These are phyloP conservation scores for Drosophila pseudotakahashii DNA, from an alignment of 2,888 invertebrate genomes.

Conservation along the genomic window DNA sequence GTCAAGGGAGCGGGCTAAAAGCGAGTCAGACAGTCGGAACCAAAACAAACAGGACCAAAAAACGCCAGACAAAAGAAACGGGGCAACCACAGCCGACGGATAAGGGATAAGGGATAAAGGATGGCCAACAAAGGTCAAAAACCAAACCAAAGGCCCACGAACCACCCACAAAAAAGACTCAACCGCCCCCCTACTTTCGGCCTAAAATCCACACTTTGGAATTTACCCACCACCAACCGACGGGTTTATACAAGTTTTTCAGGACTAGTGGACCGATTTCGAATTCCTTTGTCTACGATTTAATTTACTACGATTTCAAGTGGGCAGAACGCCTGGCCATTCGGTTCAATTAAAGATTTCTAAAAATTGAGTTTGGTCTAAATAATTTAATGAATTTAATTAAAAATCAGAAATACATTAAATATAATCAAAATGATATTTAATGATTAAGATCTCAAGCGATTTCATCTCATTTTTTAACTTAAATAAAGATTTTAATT, in stretches of 20 bases:
- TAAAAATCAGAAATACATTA: no score
- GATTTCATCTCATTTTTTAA: no score
- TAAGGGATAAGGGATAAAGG: conserved; percentile 17
- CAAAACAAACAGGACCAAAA: conserved; percentile 40
- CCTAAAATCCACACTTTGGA: conserved; percentile 1
- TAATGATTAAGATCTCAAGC: no score
- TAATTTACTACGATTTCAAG: conserved; percentile 17
- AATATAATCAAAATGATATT: no score
- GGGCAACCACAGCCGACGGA: conserved; percentile 35
- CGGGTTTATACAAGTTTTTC: conserved; percentile 9
- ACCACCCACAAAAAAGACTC: not conserved
- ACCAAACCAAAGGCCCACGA: conserved; percentile 36
- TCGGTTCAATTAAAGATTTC: not conserved
- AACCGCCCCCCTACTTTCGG: not conserved
- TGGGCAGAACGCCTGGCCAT: not conserved
- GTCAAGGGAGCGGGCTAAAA: not conserved
- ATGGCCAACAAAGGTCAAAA: conserved; percentile 36
- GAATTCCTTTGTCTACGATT: conserved; percentile 19
- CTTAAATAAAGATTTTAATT: no score
- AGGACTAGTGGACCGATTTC: not conserved
- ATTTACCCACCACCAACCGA: not conserved
- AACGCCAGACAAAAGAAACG: conserved; percentile 46
- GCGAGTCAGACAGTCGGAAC: conserved; percentile 16
- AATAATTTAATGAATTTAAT: no score
- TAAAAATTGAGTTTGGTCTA: not conserved